Conservation (phyloP, 2,113 vertebrate species). For the Stomatorhinus ivindoensis region DNA sequence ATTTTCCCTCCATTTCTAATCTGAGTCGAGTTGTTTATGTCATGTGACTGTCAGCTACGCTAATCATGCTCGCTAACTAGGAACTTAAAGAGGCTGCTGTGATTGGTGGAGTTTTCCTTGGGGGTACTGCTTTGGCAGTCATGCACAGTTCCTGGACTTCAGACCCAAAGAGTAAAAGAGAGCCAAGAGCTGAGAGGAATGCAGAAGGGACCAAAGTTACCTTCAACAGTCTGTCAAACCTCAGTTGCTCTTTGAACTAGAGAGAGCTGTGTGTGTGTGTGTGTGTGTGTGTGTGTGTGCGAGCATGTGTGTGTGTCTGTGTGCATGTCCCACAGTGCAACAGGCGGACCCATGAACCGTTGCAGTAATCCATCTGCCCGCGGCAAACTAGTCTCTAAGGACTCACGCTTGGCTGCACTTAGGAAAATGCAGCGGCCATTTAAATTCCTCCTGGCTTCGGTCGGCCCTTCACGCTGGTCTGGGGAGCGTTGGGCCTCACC, state of each 20-base stretch:
- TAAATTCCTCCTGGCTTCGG: background rate
- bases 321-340: background rate
- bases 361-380: conserved; percentile 7
- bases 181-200: background rate
- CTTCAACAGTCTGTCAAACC: background rate
- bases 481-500: background rate
- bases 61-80: background rate
- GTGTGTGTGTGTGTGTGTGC: background rate
- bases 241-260: background rate
- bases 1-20: background rate
- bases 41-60: background rate
- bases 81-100: background rate
- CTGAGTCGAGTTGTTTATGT: background rate
- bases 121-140: background rate
- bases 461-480: no score
- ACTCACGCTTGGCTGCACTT: conserved; percentile 17
- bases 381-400: conserved; percentile 16
- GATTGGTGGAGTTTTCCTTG: background rate
- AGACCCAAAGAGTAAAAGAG: background rate
- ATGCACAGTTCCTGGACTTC: background rate
- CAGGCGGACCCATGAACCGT: background rate
- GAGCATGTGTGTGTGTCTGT: background rate
- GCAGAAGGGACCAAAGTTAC: background rate
- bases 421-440: conserved; percentile 11
- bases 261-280: background rate